Conservation (phyloP, 2,888 invertebrate species). For the Hirtodrosophila duncani region DNA sequence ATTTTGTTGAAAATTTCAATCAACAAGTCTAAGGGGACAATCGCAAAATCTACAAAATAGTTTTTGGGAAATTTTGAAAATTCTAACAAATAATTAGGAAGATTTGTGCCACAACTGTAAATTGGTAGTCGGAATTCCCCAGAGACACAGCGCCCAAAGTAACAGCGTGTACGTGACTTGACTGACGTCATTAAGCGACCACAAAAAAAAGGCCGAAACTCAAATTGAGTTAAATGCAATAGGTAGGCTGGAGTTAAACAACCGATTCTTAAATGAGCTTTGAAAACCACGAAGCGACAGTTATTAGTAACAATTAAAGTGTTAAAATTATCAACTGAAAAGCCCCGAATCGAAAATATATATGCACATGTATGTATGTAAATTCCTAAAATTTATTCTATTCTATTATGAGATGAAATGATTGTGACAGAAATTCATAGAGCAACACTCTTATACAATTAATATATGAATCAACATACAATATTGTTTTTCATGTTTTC, state of each 20-base stretch:
- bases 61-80: conserved; percentile 10
- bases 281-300: conserved; percentile 39
- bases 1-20: conserved; percentile 23
- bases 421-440: too few relatives aligned
- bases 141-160: background rate
- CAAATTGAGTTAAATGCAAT: conserved; percentile 3
- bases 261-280: conserved; percentile 12
- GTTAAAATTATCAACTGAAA: conserved; percentile 29
- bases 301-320: conserved; percentile 49
- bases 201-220: conserved; percentile 13
- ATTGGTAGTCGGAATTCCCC: conserved; percentile 8
- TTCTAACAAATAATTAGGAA: background rate
- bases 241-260: too few relatives aligned
- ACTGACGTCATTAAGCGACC: conserved; percentile 4
- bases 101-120: conserved; percentile 6
- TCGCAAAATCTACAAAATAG: conserved; percentile 4
- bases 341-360: conserved; percentile 2
- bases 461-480: too few relatives aligned
- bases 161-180: conserved; percentile 24
- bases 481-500: too few relatives aligned
- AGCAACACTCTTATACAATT: too few relatives aligned
- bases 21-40: conserved; percentile 16
- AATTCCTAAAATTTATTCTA: conserved; percentile 18
- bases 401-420: too few relatives aligned
- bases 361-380: background rate